These are phyloP conservation scores for Plestiodon gilberti DNA, from an alignment of 2,113 vertebrate genomes.

Conservation along the genomic window DNA sequence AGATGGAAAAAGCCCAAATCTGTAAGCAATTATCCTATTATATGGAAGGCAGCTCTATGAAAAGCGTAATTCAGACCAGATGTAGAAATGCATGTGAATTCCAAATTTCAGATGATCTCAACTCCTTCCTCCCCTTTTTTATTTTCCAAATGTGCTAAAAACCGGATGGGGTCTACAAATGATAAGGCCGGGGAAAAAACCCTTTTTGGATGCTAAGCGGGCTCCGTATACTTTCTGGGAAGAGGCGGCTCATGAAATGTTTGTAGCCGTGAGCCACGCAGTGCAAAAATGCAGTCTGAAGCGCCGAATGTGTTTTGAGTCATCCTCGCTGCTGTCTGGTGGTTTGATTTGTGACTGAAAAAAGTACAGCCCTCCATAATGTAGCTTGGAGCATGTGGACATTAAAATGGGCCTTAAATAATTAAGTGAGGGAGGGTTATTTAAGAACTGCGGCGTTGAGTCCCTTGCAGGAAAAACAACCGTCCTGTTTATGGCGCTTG, in stretches of 20 bases:
- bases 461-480: not conserved
- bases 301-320: not conserved
- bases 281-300: not conserved
- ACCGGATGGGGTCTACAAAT: constrained; percentile 73
- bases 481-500: not conserved
- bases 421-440: not conserved
- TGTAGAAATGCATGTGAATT: constrained; percentile 82
- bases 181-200: constrained; percentile 60
- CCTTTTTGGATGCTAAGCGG: constrained; percentile 59
- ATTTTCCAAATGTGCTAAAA: constrained; percentile 66
- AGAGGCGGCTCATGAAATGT: constrained; percentile 6
- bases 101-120: constrained; percentile 80
- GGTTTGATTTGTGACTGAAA: not conserved
- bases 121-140: constrained; percentile 51
- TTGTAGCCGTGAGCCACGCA: not conserved
- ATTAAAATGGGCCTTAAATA: not conserved
- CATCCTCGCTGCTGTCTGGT: not conserved
- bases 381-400: not conserved
- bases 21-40: constrained; percentile 84
- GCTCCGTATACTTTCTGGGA: constrained; percentile 44
- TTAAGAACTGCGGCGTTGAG: not conserved
- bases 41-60: constrained; percentile 76
- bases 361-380: not conserved
- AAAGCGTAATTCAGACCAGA: constrained; percentile 83
- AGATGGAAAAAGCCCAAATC: constrained; percentile 47